Evolutionary conservation across 2,797 vertebrate genomes (phyloP).

Genomic region (Poecilia velifera): DNA sequence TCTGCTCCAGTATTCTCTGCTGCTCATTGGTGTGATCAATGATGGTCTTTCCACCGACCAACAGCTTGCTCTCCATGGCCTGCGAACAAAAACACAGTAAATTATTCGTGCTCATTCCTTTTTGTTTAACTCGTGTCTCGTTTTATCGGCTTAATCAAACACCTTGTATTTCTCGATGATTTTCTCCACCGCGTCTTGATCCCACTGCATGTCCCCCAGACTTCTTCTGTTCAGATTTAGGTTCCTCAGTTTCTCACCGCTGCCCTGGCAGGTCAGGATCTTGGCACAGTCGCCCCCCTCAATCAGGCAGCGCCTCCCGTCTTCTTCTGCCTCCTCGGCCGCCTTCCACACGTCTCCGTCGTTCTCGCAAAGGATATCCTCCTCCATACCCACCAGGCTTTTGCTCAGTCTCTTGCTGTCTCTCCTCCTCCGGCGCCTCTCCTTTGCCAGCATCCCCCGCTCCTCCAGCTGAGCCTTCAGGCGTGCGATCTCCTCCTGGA

Average conservation of each 20-base stretch:
- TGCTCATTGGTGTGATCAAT: constrained; percentile 98
- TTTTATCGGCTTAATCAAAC: constrained; percentile 70
- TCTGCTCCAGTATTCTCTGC: constrained; percentile 93
- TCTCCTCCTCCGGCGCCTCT: constrained; percentile 86
- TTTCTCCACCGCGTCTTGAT: constrained; percentile 91
- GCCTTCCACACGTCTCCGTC: constrained; percentile 81
- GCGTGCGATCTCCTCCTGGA: constrained; percentile 93
- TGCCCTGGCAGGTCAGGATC: constrained; percentile 82
- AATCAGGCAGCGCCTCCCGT: constrained; percentile 84
- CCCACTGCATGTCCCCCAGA: constrained; percentile 88
- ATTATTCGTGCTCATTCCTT: constrained; percentile 60
- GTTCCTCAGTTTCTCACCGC: constrained; percentile 85
- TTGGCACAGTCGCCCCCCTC: constrained; percentile 84
- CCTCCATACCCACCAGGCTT: constrained; percentile 77
- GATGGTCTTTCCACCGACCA: constrained; percentile 94
- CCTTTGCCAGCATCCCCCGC: constrained; percentile 89
- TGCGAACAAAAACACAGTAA: constrained; percentile 67
- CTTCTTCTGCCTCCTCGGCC: constrained; percentile 83
- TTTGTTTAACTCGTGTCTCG: constrained; percentile 40
- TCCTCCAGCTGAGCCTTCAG: constrained; percentile 94
- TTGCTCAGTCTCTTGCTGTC: constrained; percentile 88
- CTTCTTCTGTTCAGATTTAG: constrained; percentile 86
- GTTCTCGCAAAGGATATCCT: constrained; percentile 70
- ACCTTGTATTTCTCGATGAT: constrained; percentile 97
- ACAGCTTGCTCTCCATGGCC: constrained; percentile 97